phyloP scores from a whole-genome alignment of 2,888 invertebrate genomes.

The Drosophila aldrichi region DNA sequence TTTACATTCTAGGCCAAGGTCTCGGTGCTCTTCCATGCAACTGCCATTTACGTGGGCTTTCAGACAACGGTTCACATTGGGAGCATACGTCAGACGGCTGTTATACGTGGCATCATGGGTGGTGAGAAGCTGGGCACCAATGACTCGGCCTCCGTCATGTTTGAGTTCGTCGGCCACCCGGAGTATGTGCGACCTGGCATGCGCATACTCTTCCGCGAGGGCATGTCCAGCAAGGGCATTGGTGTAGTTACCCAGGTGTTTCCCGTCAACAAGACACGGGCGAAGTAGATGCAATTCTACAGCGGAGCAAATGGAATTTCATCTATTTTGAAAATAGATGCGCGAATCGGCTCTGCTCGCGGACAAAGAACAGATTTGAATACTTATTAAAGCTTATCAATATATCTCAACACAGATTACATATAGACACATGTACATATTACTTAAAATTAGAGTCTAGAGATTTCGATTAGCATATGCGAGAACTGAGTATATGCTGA shows the following conservation, averaged over 20 bases:
- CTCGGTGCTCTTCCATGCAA: conserved; percentile 94
- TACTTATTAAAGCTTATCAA: conserved; percentile 38
- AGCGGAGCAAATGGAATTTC: conserved; percentile 35
- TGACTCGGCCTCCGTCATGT: conserved; percentile 93
- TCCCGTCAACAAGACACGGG: conserved; percentile 85
- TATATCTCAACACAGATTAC: conserved; percentile 55
- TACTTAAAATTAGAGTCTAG: conserved; percentile 60
- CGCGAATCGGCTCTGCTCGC: not conserved
- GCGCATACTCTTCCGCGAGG: conserved; percentile 93
- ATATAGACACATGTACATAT: conserved; percentile 62
- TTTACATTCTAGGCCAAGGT: conserved; percentile 90
- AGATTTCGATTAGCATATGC: conserved; percentile 30
- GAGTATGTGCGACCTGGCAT: conserved; percentile 93
- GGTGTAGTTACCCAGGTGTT: conserved; percentile 93
- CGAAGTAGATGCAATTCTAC: conserved; percentile 36
- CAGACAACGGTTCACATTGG: conserved; percentile 98
- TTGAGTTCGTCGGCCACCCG: conserved; percentile 95
- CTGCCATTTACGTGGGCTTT: conserved; percentile 92
- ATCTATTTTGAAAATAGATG: conserved; percentile 7
- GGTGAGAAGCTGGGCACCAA: conserved; percentile 89
- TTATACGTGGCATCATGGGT: conserved; percentile 91
- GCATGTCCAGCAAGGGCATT: conserved; percentile 92
- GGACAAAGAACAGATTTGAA: conserved; percentile 28
- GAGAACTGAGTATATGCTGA: conserved; percentile 23
- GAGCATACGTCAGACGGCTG: conserved; percentile 97